Conservation (phyloP, 2,113 vertebrate species). For the Pholis gunnellus region DNA sequence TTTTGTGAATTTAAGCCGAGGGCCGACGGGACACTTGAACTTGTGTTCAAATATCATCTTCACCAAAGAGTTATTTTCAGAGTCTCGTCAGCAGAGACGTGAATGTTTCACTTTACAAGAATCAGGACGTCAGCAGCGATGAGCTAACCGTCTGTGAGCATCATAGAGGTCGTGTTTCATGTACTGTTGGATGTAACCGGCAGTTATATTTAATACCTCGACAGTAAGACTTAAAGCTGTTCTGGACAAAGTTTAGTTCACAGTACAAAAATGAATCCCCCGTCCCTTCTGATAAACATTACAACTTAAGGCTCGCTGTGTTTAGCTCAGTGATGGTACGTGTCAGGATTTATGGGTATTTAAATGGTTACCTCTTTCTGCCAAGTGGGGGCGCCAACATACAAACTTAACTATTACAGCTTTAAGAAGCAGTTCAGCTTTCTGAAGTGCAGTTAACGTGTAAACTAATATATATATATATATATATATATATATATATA, state of each 20-base stretch:
- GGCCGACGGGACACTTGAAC: neutral
- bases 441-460: neutral
- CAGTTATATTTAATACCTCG: neutral
- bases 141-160: neutral
- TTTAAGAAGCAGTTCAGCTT: neutral
- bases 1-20: neutral
- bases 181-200: too few species aligned
- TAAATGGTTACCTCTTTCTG: neutral
- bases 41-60: neutral
- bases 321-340: neutral
- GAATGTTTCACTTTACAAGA: too few species aligned
- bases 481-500: too few species aligned
- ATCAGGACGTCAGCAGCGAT: neutral
- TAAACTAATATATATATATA: neutral
- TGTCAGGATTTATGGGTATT: neutral
- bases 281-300: neutral
- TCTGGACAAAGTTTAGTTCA: neutral
- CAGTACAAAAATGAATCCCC: neutral
- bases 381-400: neutral
- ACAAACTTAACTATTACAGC: neutral
- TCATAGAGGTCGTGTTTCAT: too few species aligned
- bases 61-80: conserved; percentile 13
- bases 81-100: neutral
- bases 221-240: neutral
- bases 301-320: neutral